These are phyloP conservation scores for Zeuzera pyrina DNA, from an alignment of 2,888 invertebrate genomes.

Conservation along the genomic window DNA sequence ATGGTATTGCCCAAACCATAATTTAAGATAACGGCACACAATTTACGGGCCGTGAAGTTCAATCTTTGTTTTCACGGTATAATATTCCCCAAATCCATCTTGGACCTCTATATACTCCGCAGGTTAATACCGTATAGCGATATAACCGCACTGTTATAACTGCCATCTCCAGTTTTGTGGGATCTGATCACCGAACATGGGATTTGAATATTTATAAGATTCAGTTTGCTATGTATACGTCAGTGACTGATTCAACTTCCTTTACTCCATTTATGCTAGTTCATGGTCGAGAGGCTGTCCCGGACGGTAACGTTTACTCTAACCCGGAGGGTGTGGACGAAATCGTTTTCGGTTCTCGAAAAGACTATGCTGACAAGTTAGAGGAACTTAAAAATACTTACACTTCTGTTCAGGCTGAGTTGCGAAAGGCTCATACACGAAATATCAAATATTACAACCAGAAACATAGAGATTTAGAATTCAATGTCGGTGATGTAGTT, in stretches of 20 bases:
- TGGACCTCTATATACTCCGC: too few species aligned
- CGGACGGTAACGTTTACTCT: slow-evolving; percentile 2
- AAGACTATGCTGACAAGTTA: slow-evolving; percentile 5
- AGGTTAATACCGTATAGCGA: too few species aligned
- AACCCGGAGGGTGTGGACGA: not conserved
- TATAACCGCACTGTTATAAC: too few species aligned
- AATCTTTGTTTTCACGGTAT: too few species aligned
- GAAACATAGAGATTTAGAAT: not conserved
- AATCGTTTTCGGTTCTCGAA: slow-evolving; percentile 3
- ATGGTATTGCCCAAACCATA: too few species aligned
- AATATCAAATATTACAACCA: slow-evolving; percentile 4
- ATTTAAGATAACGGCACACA: too few species aligned
- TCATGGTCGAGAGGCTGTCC: slow-evolving; percentile 14
- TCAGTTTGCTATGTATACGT: slow-evolving; percentile 17
- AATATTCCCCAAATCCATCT: too few species aligned
- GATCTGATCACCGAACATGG: slow-evolving; percentile 18
- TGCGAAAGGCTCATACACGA: slow-evolving; percentile 3
- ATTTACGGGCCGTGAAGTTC: too few species aligned
- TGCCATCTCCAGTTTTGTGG: slow-evolving; percentile 11
- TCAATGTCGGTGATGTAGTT: too few species aligned
- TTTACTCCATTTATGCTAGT: slow-evolving; percentile 16
- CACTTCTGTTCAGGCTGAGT: slow-evolving; percentile 1
- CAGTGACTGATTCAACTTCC: slow-evolving; percentile 17
- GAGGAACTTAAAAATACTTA: too few species aligned
- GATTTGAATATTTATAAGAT: slow-evolving; percentile 14